phyloP scores from a whole-genome alignment of 1,140 invertebrate genomes.

The Goniozus legneri region DNA sequence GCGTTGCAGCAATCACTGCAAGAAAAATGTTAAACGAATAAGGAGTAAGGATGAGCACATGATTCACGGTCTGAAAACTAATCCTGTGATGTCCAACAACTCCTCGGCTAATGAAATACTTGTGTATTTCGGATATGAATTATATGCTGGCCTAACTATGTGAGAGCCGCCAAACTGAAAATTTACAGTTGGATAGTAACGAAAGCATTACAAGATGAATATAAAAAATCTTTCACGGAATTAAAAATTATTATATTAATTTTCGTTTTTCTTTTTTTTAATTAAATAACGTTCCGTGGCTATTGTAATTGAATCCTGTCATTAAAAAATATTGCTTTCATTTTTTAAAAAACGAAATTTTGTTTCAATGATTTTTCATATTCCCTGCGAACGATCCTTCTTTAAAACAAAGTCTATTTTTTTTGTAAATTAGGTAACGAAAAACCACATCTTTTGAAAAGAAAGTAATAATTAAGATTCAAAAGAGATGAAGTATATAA shows the following conservation, averaged over 20 bases:
- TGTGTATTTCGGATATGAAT: constrained; percentile 43
- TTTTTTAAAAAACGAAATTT: constrained; percentile 41
- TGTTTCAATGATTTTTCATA: background rate
- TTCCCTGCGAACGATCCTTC: too few species aligned
- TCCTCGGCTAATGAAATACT: constrained; percentile 27
- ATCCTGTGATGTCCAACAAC: constrained; percentile 3
- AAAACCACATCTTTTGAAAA: too few species aligned
- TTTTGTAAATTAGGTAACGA: too few species aligned
- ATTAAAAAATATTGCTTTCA: constrained; percentile 51
- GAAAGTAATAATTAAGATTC: too few species aligned
- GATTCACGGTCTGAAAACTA: constrained; percentile 18
- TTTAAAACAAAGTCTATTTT: too few species aligned
- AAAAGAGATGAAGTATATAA: too few species aligned
- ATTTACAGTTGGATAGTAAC: constrained; percentile 13
- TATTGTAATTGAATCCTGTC: constrained; percentile 41
- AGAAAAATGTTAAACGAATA: constrained; percentile 23
- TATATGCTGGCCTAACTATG: constrained; percentile 33
- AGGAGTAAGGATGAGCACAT: constrained; percentile 23
- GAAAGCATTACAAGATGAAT: constrained; percentile 21
- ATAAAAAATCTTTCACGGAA: constrained; percentile 21
- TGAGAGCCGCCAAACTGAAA: constrained; percentile 14
- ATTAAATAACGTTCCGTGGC: constrained; percentile 29
- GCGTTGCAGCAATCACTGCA: constrained; percentile 19
- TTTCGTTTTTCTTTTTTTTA: constrained; percentile 32
- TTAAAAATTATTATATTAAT: constrained; percentile 24